Conservation (phyloP, 2,888 invertebrate genomes). For the Lycophotia porphyrea region DNA sequence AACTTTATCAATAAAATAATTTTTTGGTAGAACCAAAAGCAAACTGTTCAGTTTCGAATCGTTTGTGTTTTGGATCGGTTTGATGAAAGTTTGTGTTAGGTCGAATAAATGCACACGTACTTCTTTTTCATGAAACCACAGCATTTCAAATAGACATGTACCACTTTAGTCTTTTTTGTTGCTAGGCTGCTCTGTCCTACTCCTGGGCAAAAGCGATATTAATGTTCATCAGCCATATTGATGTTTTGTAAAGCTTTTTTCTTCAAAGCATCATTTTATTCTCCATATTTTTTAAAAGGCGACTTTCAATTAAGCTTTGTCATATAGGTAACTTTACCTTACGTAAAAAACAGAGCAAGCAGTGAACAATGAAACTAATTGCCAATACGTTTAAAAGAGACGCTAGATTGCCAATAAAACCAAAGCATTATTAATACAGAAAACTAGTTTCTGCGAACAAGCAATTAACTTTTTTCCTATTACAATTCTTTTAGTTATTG, state of each 20-base stretch:
- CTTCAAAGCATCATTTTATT: not conserved
- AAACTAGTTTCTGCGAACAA: slow-evolving; percentile 15
- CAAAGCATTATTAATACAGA: slow-evolving; percentile 7
- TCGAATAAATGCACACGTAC: not conserved
- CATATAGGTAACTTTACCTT: not conserved
- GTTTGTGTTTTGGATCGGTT: not conserved
- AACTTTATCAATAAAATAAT: not conserved
- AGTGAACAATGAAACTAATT: slow-evolving; percentile 6
- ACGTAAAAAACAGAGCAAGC: slow-evolving; percentile 8
- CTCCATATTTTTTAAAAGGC: not conserved
- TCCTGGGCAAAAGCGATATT: too few species aligned
- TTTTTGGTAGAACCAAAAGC: not conserved
- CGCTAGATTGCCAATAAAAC: slow-evolving; percentile 19
- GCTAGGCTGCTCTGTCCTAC: too few species aligned
- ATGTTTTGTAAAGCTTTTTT: not conserved
- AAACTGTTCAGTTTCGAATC: not conserved
- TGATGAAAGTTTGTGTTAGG: not conserved
- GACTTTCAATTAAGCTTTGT: not conserved
- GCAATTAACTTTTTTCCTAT: slow-evolving; percentile 22
- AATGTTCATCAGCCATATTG: too few species aligned
- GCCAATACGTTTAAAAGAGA: slow-evolving; percentile 12
- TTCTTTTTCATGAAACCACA: not conserved
- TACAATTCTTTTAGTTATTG: slow-evolving; percentile 18
- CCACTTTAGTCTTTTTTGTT: not conserved
- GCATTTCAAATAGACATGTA: not conserved